A percentile compares a stretch with the other conserved stretches of the same genome.
These are phyloP conservation scores for Thomomys bottae DNA, from an alignment of 2,113 vertebrate genomes.

Conservation along the genomic window DNA sequence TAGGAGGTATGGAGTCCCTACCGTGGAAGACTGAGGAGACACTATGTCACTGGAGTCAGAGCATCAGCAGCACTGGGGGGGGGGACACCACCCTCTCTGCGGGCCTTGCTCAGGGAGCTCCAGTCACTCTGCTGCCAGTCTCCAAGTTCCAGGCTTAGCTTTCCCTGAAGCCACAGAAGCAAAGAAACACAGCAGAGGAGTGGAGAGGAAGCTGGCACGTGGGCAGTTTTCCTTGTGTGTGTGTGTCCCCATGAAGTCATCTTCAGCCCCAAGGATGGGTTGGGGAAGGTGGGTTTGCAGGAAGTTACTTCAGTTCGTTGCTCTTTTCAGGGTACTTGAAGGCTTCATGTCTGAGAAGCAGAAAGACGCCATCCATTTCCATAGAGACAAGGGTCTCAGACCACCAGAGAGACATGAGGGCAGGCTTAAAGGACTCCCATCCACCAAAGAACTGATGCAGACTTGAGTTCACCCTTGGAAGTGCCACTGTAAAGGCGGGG, in stretches of 20 bases:
- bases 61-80: neutral
- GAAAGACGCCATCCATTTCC: neutral
- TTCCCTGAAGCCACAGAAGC: neutral
- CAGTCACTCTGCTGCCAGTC: neutral
- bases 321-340: slow-evolving; percentile 13
- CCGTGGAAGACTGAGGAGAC: neutral
- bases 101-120: neutral
- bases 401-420: neutral
- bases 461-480: neutral
- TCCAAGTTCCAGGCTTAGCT: neutral
- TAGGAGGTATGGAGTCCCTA: neutral
- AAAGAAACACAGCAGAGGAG: neutral
- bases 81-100: neutral
- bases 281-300: neutral
- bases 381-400: neutral
- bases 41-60: neutral
- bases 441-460: neutral
- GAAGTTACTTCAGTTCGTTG: neutral
- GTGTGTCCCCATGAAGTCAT: neutral
- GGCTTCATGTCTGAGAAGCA: neutral
- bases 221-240: neutral
- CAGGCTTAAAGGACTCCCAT: neutral
- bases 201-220: neutral
- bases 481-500: neutral
- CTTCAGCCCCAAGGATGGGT: neutral